Base-by-base conservation (phyloP, 2,888 invertebrate species). In the Spisula solida region DNA sequence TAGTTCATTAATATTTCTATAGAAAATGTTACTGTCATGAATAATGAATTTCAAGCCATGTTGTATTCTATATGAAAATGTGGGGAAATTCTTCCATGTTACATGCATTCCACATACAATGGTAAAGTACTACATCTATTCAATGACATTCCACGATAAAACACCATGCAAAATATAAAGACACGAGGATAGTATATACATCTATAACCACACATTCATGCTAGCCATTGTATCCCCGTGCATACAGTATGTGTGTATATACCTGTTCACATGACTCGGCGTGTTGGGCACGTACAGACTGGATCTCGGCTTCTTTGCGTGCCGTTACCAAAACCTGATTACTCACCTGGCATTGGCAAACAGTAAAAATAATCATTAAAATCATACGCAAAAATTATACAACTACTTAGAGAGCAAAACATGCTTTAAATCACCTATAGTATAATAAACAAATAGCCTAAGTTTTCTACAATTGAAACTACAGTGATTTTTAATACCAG, bases 221-320 rank as follows among this genome's bases (percentile, higher is more conserved):
- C 84, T 84, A 84, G 80, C 80, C 29, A 25, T 29, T n/a, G 82
- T 87, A 47, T 75, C 82, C 80, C 51, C 84, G 79, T 79, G 82
- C 82, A 18, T 81, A 82, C 56, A 34, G 25, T 25, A 60, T n/a
- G 60, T 60, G 34, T 75, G 31, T 70, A 70, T 48, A 84, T 94
- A 95, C 95, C 95, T 95, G 95, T 48, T 92, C 91, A 81, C 94
- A 92, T 18, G 94, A 92, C 88, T 96, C 96, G 0, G 95, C 93
- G 88, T 94, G 93, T 91, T 96, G 95, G 48, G 91, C 87, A 48
- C 94, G 93, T 81, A 95, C 83, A 20, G 94, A 89, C 88, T 95
- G 93, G 51, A 95, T 81, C 87, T 96, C 95, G 75, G 93, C 93
- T 79, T 96, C 95, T 87, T 94, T 85, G 82, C 93, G 93, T 47